Evolutionary conservation across 2,797 vertebrate species (phyloP).

Genomic region (Ctenochaetus hawaiiensis): DNA sequence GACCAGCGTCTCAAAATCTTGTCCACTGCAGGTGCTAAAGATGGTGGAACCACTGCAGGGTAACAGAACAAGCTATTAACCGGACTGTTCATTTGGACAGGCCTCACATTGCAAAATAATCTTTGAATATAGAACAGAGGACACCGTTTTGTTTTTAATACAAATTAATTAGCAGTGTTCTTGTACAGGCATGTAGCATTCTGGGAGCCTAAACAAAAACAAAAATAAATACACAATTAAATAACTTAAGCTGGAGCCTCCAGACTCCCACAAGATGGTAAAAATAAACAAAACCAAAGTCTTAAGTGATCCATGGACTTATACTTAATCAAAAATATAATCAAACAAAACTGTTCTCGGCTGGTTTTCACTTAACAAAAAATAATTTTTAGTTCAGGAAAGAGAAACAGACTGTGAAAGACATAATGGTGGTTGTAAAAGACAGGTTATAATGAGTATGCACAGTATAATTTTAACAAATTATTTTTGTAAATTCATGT

Average conservation of each 20-base stretch:
- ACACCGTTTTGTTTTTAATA: too few relatives aligned
- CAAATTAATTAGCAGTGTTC: not conserved
- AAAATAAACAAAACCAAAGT: too few relatives aligned
- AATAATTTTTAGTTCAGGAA: not conserved
- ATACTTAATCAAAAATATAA: not conserved
- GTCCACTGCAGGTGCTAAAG: conserved; percentile 89
- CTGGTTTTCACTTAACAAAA: not conserved
- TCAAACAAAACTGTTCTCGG: not conserved
- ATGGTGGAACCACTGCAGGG: conserved; percentile 78
- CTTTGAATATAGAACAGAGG: not conserved
- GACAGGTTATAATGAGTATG: not conserved
- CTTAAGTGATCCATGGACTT: too few relatives aligned
- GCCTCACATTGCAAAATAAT: not conserved
- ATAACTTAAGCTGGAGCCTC: not conserved
- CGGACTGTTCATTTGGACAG: not conserved
- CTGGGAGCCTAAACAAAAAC: not conserved
- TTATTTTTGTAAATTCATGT: conserved; percentile 3
- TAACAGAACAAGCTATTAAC: conserved; percentile 23
- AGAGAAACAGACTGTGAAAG: not conserved
- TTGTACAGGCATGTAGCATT: not conserved
- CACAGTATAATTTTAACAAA: not conserved
- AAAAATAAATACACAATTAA: not conserved
- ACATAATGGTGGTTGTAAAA: not conserved
- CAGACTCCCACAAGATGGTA: too few relatives aligned
- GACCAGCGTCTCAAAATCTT: conserved; percentile 87